Evolutionary conservation across 2,888 invertebrate genomes (phyloP), one percentile per base, ranked within the genome.

Genomic region (Drosophila basisetae): DNA sequence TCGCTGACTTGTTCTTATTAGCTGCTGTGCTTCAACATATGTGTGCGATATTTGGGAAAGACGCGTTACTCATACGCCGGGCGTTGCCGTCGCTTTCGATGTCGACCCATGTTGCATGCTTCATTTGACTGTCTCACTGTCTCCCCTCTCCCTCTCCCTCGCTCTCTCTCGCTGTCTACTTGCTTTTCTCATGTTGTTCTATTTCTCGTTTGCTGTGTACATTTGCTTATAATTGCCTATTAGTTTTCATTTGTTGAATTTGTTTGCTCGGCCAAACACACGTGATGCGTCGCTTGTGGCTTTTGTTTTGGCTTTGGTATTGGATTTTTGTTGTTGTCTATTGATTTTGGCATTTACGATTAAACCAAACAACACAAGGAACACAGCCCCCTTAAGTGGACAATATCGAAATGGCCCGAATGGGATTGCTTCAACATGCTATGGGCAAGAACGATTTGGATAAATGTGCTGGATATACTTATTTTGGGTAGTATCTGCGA

Each of bases 161-260:
- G 25, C 4, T 30, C 28, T 39, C 11, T n/a, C 28, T 33, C 10
- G 22, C 4, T 28, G 25, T 62, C 60, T 47, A 33, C 9, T 39
- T 39, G 16, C 22, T 16, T 25, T 25, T 47, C 16, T 4, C 16
- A 25, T 47, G 7, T 25, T 13, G 13, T 13, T 47, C 22, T 62
- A 30, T 55, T 65, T 37, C 10, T 11, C 11, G 28, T 18, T 66
- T 37, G 65, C 47, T 62, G 63, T 55, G 47, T 41, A 82, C 84
- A 77, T 84, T 81, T 84, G 80, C 83, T 61, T 83, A 74, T 91
- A 85, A 91, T 91, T 85, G 91, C 82, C 91, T 84, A 85, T 85
- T 91, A 85, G 91, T 87, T 85, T 87, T 79, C 90, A 89, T 84
- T 84, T 90, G 91, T 90, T 90, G 89, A 89, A 73, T 87, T 78